Evolutionary conservation across 2,888 invertebrate genomes (phyloP).

Genomic region (Meteorus colon): DNA sequence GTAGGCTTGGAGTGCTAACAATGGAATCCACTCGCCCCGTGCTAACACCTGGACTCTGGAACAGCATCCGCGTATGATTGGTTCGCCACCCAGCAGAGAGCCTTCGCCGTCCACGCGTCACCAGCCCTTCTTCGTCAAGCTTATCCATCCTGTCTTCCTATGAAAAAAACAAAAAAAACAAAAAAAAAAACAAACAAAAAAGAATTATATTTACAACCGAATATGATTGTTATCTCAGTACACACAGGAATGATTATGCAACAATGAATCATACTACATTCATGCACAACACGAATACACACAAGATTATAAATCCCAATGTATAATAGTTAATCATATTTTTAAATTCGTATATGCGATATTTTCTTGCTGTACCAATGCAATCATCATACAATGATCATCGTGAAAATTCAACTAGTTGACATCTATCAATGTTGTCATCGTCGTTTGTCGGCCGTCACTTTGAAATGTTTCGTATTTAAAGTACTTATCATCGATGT

Average conservation of each 20-base stretch:
- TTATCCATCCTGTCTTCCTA: constrained; percentile 64
- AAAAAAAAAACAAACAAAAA: constrained; percentile 39
- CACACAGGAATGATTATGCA: not conserved
- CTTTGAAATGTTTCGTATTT: not conserved
- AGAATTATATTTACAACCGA: not conserved
- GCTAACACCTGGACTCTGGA: constrained; percentile 74
- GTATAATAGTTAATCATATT: not conserved
- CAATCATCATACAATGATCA: not conserved
- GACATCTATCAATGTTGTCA: not conserved
- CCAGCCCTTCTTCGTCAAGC: constrained; percentile 71
- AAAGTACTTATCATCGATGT: not conserved
- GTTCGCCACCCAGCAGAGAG: constrained; percentile 68
- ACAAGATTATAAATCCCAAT: not conserved
- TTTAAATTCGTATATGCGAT: not conserved
- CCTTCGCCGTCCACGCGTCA: constrained; percentile 73
- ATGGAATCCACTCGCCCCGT: constrained; percentile 74
- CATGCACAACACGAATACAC: not conserved
- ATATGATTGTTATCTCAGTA: not conserved
- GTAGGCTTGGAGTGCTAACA: constrained; percentile 87
- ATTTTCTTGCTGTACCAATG: not conserved
- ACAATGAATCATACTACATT: not conserved
- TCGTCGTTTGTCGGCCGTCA: not conserved
- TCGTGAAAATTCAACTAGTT: not conserved
- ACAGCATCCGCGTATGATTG: constrained; percentile 70
- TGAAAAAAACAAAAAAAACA: constrained; percentile 48